These are phyloP conservation scores for Lucifuga dentata DNA, from an alignment of 2,113 vertebrate genomes.

Conservation along the genomic window DNA sequence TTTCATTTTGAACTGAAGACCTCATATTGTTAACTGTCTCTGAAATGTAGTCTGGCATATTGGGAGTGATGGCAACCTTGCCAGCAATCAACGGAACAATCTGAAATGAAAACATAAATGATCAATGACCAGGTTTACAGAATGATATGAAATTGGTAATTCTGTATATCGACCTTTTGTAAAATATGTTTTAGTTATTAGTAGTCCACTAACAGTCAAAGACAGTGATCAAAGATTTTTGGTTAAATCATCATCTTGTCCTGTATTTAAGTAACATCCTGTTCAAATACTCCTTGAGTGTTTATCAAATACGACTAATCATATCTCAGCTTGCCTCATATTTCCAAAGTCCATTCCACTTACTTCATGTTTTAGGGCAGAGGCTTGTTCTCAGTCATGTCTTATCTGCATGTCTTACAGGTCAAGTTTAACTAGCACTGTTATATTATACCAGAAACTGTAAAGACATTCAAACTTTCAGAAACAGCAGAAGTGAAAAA, in stretches of 20 bases:
- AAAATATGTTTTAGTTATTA: no score
- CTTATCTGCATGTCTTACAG: slow-evolving; percentile 39
- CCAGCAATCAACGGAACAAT: no score
- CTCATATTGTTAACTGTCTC: slow-evolving; percentile 3
- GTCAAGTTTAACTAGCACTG: neutral
- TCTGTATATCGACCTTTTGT: no score
- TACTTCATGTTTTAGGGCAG: neutral
- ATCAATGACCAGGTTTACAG: neutral
- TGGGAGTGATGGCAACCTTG: no score
- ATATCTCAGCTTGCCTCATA: neutral
- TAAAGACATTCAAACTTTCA: neutral
- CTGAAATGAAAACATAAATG: neutral
- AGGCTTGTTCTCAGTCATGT: slow-evolving; percentile 18
- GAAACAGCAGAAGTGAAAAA: neutral
- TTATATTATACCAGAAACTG: neutral
- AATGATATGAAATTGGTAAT: neutral
- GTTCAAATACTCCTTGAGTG: slow-evolving; percentile 36
- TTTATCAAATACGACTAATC: slow-evolving; percentile 35
- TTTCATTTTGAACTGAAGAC: neutral
- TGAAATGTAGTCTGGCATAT: no score
- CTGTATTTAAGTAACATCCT: neutral
- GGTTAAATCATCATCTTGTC: slow-evolving; percentile 8
- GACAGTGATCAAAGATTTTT: neutral
- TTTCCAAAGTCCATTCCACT: slow-evolving; percentile 67
- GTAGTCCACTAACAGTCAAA: no score